Percentiles rank a stretch among this genome's conserved stretches.
Evolutionary conservation across 2,113 vertebrate genomes (phyloP).

Genomic region (Echinops telfairi): DNA sequence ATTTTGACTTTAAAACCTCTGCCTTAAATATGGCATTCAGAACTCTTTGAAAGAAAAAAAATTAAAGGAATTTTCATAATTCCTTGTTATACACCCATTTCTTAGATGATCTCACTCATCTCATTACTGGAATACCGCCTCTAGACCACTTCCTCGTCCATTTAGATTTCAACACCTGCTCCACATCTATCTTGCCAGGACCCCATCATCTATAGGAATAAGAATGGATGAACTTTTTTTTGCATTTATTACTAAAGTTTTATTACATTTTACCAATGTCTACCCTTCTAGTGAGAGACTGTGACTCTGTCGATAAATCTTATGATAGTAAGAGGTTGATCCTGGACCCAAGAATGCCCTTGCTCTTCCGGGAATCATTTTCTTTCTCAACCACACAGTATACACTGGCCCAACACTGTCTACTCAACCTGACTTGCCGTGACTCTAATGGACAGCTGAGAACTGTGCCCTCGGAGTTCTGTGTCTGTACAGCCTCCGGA

Average conservation of each 20-base stretch:
- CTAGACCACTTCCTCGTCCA: not conserved
- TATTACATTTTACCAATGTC: not conserved
- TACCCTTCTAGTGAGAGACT: not conserved
- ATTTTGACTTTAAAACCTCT: conserved; percentile 15
- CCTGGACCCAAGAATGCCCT: not conserved
- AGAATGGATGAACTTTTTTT: conserved; percentile 19
- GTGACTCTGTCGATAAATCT: not conserved
- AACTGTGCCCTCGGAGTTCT: no score
- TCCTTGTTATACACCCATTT: not conserved
- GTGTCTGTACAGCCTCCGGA: no score
- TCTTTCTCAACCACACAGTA: not conserved
- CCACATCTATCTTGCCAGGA: not conserved
- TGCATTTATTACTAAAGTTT: not conserved
- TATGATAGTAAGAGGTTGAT: not conserved
- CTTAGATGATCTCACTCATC: not conserved
- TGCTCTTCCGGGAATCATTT: not conserved
- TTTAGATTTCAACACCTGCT: not conserved
- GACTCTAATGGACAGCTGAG: not conserved
- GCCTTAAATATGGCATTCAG: not conserved
- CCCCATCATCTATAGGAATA: not conserved
- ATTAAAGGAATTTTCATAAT: not conserved
- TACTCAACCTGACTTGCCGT: no score
- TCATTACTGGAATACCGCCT: not conserved
- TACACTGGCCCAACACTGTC: no score
- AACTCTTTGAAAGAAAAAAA: conserved; percentile 9